A percentile compares a stretch with the other conserved stretches of the same genome.
These are phyloP conservation scores for Lasioglossum figueresi DNA, from an alignment of 2,888 invertebrate genomes.

Conservation along the genomic window DNA sequence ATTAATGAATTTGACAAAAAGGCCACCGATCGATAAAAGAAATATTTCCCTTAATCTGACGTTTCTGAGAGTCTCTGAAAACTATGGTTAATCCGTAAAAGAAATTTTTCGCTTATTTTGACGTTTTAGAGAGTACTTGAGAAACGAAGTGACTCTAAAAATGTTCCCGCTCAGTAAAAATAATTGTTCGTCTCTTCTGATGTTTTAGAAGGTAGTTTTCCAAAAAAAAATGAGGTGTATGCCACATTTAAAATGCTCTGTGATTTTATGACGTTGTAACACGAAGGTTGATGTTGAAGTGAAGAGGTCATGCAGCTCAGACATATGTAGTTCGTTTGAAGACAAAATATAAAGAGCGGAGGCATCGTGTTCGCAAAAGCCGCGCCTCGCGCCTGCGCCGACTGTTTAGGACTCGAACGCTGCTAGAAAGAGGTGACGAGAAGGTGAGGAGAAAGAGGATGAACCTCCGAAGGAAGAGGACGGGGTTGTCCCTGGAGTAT, in stretches of 20 bases:
- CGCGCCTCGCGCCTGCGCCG: slow-evolving; percentile 78
- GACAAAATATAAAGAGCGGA: slow-evolving; percentile 57
- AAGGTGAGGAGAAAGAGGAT: slow-evolving; percentile 70
- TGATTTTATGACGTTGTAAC: background rate
- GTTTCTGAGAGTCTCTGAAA: too few relatives aligned
- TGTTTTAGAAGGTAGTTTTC: background rate
- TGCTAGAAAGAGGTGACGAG: slow-evolving; percentile 76
- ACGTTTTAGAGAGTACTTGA: too few relatives aligned
- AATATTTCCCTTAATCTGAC: too few relatives aligned
- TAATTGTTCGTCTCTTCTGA: background rate
- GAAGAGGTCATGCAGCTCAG: background rate
- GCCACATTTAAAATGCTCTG: background rate
- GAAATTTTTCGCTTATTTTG: too few relatives aligned
- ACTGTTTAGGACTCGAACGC: slow-evolving; percentile 79
- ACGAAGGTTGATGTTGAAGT: background rate
- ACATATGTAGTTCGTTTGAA: slow-evolving; percentile 36
- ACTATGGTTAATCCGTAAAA: too few relatives aligned
- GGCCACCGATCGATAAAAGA: too few relatives aligned
- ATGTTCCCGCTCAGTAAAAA: too few relatives aligned
- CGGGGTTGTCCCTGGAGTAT: slow-evolving; percentile 82
- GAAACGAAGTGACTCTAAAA: too few relatives aligned
- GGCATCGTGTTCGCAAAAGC: slow-evolving; percentile 45
- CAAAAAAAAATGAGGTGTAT: background rate
- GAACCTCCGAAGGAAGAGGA: slow-evolving; percentile 65
- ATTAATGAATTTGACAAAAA: too few relatives aligned